Percentiles rank a stretch among this genome's conserved stretches.
These are phyloP conservation scores for Rugalucina vietnamica DNA, from an alignment of 2,888 invertebrate genomes.

Conservation along the genomic window DNA sequence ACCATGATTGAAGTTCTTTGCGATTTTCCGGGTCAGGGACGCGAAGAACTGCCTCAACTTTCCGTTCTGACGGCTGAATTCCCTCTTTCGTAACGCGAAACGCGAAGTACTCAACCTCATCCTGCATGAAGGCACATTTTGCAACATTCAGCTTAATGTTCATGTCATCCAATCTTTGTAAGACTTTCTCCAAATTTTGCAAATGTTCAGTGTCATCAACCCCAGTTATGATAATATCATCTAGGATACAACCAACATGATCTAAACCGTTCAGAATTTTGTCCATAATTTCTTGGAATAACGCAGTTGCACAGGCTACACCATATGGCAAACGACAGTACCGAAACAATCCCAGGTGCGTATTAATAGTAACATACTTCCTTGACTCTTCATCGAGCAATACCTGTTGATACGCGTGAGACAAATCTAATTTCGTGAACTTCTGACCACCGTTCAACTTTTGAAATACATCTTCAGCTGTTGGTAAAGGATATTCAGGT, in stretches of 20 bases:
- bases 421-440: constrained; percentile 5
- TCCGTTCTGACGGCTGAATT: constrained; percentile 21
- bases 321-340: constrained; percentile 30
- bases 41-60: constrained; percentile 12
- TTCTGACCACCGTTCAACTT: constrained; percentile 1
- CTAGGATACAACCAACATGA: constrained; percentile 27
- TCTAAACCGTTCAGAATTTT: constrained; percentile 28
- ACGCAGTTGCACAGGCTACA: constrained; percentile 19
- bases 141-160: constrained; percentile 23
- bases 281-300: constrained; percentile 29
- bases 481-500: constrained; percentile 4
- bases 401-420: constrained; percentile 13
- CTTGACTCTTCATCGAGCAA: not conserved
- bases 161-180: constrained; percentile 22
- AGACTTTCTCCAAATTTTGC: constrained; percentile 14
- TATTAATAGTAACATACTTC: not conserved
- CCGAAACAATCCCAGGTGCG: constrained; percentile 20
- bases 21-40: constrained; percentile 22
- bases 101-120: constrained; percentile 25
- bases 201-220: constrained; percentile 17
- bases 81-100: constrained; percentile 23
- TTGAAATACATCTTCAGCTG: not conserved
- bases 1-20: constrained; percentile 25
- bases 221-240: constrained; percentile 34
- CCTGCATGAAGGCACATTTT: constrained; percentile 24